A percentile compares a stretch with the other conserved stretches of the same genome.
These are phyloP conservation scores for Spizaetus ornatus DNA, from an alignment of 2,113 vertebrate genomes.

Conservation along the genomic window DNA sequence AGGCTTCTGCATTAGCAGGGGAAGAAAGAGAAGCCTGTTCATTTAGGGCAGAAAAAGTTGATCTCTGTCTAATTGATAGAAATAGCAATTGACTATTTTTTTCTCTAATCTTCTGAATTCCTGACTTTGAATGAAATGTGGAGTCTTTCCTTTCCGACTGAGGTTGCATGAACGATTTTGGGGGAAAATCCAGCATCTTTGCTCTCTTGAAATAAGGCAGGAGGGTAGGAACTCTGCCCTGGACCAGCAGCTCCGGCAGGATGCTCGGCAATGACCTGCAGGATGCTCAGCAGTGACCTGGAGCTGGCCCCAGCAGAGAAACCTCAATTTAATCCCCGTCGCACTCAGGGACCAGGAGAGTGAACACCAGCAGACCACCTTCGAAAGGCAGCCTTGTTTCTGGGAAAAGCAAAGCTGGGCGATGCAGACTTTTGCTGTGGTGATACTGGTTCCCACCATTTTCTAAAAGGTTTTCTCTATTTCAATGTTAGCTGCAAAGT, in stretches of 20 bases:
- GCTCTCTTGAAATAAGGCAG: neutral
- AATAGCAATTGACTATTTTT: neutral
- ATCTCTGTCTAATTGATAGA: neutral
- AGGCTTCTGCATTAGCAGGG: neutral
- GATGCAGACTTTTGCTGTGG: neutral
- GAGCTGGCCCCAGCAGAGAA: neutral
- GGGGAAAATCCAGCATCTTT: neutral
- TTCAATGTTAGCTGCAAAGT: neutral
- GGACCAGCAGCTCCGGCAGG: fast-evolving
- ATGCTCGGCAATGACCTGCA: neutral
- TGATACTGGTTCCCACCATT: neutral
- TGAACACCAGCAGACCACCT: neutral
- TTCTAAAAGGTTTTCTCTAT: neutral
- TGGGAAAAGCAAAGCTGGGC: neutral
- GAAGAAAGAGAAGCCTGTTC: neutral
- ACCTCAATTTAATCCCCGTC: neutral
- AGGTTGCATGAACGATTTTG: neutral
- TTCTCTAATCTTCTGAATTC: neutral
- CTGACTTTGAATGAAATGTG: neutral
- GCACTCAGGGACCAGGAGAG: neutral
- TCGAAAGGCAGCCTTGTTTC: neutral
- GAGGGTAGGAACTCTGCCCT: neutral
- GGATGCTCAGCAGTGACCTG: neutral
- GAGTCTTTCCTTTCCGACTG: neutral
- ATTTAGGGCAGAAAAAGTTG: neutral